Evolutionary conservation across 2,888 invertebrate species (phyloP).

Genomic region (Rhabditophanes sp.): DNA sequence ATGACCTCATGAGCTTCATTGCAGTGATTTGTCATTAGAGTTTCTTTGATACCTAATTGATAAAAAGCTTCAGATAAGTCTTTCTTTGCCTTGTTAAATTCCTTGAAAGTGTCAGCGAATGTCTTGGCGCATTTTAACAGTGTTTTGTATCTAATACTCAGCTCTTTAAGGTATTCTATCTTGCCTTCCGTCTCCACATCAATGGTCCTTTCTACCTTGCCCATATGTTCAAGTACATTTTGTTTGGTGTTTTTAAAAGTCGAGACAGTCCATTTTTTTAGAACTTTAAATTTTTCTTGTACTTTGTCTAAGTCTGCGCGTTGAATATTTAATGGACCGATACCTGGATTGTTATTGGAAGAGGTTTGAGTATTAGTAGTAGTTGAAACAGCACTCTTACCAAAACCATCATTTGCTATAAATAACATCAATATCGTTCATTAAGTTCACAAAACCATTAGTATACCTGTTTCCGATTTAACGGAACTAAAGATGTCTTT

Average conservation of each 20-base stretch:
- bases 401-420: no score
- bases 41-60: slow-evolving; percentile 81
- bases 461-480: no score
- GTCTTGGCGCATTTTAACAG: slow-evolving; percentile 69
- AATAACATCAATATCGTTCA: no score
- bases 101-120: slow-evolving; percentile 70
- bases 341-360: no score
- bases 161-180: slow-evolving; percentile 11
- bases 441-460: no score
- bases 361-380: no score
- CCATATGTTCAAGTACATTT: slow-evolving; percentile 81
- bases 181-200: slow-evolving; percentile 11
- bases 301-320: slow-evolving; percentile 29
- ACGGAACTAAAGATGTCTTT: no score
- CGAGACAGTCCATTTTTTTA: slow-evolving; percentile 90
- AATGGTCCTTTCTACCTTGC: slow-evolving; percentile 52
- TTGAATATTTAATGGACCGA: no score
- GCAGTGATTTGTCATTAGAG: no score
- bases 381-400: no score
- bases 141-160: slow-evolving; percentile 50
- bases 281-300: slow-evolving; percentile 64
- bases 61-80: slow-evolving; percentile 80
- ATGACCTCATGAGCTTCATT: no score
- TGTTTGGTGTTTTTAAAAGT: slow-evolving; percentile 96
- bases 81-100: slow-evolving; percentile 69